Evolutionary conservation across 2,113 vertebrate species (phyloP).

Genomic region (Zingel zingel): DNA sequence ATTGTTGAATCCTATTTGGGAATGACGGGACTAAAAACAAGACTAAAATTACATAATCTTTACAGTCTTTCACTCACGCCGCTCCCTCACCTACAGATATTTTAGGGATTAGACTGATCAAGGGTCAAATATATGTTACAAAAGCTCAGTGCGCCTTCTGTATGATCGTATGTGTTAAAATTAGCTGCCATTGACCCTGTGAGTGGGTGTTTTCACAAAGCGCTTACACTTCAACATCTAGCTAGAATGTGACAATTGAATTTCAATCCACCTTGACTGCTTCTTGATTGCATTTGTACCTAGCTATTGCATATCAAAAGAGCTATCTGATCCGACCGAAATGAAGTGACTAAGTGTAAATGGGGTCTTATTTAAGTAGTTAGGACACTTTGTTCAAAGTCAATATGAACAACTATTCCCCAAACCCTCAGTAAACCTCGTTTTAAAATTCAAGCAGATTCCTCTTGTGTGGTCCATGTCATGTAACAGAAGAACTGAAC

Average conservation of each 20-base stretch:
- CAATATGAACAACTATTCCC: not conserved
- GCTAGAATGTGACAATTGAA: not conserved
- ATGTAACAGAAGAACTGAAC: constrained; percentile 44
- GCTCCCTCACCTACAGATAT: not conserved
- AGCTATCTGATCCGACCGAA: not conserved
- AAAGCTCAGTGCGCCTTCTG: not conserved
- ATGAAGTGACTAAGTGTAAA: not conserved
- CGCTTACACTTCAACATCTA: not conserved
- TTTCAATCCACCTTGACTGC: constrained; percentile 1
- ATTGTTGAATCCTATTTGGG: not conserved
- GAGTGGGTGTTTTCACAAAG: not conserved
- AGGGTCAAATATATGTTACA: not conserved
- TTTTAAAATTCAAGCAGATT: not conserved
- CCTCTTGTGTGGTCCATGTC: constrained; percentile 54
- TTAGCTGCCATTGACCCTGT: not conserved
- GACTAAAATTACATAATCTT: not conserved
- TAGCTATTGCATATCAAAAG: no score
- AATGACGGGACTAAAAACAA: not conserved
- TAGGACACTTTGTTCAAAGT: constrained; percentile 6
- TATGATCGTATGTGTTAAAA: not conserved
- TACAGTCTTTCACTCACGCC: not conserved
- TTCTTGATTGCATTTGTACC: not conserved
- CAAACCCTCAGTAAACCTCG: not conserved
- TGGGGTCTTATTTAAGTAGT: not conserved
- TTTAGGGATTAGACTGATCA: not conserved